Evolutionary conservation across 2,797 vertebrate genomes (phyloP), one percentile per base, ranked within the genome.

Genomic region (Hippoglossus hippoglossus): DNA sequence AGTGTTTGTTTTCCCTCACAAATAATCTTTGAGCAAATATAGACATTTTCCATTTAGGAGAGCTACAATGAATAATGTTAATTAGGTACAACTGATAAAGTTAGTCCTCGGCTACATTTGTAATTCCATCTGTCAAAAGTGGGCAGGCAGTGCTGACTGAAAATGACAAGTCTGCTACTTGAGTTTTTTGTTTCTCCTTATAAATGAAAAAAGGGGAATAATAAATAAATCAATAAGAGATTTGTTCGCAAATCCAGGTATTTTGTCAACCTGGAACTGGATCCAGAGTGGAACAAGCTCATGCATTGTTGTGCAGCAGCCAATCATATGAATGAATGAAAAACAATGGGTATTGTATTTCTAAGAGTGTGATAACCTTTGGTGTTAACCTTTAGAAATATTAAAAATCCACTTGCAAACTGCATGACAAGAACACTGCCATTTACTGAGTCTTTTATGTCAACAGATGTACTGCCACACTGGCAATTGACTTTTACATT

Each of bases 361-460:
- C 24, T 39, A 51, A 62, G 58, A 22, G 49, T 55, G 74, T 16
- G 71, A 64, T 67, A 77, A 84, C 71, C 65, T 79, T 79, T 79
- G 4, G 21, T n/a, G 49, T 67, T 61, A 75, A 72, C 81, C 68
- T 77, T 77, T 77, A 19, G 46, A 83, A 66, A 71, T 39, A 46
- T 61, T 59, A 46, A 63, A 18, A 50, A 70, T 57, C 44, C 18
- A 47, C 10, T 13, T 9, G 26, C 2, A 49, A 36, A 54, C n/a
- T 28, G 47, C 67, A 39, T 7, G 16, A 46, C 16, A 19, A 46
- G 44, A 19, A 46, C 18, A 46, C 21, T 36, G 10, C 24, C 6
- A 19, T 52, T 52, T 52, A 22, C 22, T 10, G 6, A 53, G n/a
- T 52, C 21, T 52, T 3, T 39, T 19, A 57, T 57, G 34, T 41